phyloP scores from a whole-genome alignment of 2,797 vertebrate species.

The Gila robusta region DNA sequence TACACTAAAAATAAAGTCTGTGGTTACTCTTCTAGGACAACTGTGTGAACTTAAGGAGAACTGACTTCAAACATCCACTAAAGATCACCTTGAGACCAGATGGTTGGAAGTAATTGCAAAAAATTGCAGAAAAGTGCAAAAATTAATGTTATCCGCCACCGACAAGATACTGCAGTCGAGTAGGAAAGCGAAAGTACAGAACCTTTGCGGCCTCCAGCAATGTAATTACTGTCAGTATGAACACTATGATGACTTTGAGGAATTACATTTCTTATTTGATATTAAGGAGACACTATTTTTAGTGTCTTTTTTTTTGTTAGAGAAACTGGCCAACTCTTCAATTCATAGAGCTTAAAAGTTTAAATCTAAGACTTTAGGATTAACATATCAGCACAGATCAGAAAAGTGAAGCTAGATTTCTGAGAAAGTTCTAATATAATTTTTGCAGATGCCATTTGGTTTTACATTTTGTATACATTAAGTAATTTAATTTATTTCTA shows the following conservation, averaged over 20 bases:
- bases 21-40: background rate
- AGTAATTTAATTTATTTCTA: background rate
- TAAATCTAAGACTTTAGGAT: background rate
- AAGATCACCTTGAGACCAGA: background rate
- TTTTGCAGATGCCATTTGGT: background rate
- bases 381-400: background rate
- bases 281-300: background rate
- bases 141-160: background rate
- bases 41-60: background rate
- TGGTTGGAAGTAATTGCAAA: conserved; percentile 1
- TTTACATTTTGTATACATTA: background rate
- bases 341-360: background rate
- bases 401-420: background rate
- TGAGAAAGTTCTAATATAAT: background rate
- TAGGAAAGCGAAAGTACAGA: background rate
- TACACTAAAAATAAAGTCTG: background rate
- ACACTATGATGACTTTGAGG: background rate
- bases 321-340: background rate
- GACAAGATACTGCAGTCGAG: background rate
- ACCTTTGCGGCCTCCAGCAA: background rate
- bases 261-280: background rate
- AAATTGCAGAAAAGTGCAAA: background rate
- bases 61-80: background rate
- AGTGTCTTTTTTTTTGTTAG: background rate
- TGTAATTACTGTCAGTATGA: background rate